Percentiles rank a stretch among this genome's conserved stretches.
phyloP scores from a whole-genome alignment of 2,113 vertebrate genomes.

The Oxygymnocypris stewartii region DNA sequence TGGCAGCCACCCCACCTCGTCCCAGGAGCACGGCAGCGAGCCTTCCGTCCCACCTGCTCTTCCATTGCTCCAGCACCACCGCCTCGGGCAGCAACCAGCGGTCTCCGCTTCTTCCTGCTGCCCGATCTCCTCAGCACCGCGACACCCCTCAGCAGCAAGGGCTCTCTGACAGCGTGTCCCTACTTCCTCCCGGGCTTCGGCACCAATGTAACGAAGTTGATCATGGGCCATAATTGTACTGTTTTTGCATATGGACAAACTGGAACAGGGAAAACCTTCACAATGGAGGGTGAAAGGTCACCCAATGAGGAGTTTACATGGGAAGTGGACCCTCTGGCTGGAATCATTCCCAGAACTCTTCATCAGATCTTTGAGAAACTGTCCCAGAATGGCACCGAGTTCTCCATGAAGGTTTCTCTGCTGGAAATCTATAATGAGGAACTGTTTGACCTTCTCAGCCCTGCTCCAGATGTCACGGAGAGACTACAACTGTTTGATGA shows the following conservation, averaged over 20 bases:
- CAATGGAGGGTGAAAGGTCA: conserved; percentile 96
- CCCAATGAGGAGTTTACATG: conserved; percentile 90
- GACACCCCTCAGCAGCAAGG: too few species aligned
- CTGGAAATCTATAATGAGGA: conserved; percentile 99
- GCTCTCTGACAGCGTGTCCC: too few species aligned
- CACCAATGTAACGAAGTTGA: too few species aligned
- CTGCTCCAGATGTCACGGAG: conserved; percentile 86
- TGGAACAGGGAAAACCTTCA: conserved; percentile 98
- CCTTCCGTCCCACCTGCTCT: too few species aligned
- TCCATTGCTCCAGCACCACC: too few species aligned
- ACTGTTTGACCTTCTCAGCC: conserved; percentile 94
- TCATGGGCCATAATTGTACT: too few species aligned
- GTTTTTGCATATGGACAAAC: conserved; percentile 98
- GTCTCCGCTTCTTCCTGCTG: too few species aligned
- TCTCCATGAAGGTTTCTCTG: conserved; percentile 96
- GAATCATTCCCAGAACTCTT: conserved; percentile 94
- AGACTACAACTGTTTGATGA: conserved; percentile 96
- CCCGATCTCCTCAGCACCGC: too few species aligned
- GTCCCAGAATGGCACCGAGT: conserved; percentile 88
- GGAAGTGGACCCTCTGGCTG: conserved; percentile 97
- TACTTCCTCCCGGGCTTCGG: too few species aligned
- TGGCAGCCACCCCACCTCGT: too few species aligned
- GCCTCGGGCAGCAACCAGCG: too few species aligned
- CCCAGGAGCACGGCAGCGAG: too few species aligned
- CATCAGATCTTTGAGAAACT: conserved; percentile 99